Percentiles rank a stretch among this genome's conserved stretches.
Conservation (phyloP, 2,113 vertebrate species). For the Actenoides lindsayi region DNA sequence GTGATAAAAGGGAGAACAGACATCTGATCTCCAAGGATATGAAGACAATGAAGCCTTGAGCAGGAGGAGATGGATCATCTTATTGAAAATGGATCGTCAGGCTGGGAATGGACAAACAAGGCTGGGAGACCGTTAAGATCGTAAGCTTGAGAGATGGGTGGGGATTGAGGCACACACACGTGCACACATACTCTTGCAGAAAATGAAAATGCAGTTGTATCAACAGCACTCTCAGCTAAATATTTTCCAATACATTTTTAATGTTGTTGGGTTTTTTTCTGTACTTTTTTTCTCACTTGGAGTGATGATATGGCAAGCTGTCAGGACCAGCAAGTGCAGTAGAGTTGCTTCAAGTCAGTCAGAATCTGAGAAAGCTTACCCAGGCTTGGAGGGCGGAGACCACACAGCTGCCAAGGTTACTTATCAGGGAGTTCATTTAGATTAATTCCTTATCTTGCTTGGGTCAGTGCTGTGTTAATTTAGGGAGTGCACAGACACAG, state of each 20-base stretch:
- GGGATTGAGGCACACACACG: not conserved
- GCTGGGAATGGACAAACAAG: constrained; percentile 62
- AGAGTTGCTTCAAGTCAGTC: constrained; percentile 26
- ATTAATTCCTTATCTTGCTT: not conserved
- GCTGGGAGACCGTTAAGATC: constrained; percentile 33
- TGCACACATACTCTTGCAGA: not conserved
- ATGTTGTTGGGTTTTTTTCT: not conserved
- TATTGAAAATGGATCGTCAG: constrained; percentile 68
- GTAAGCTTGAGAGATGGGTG: constrained; percentile 47
- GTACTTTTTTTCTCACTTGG: not conserved
- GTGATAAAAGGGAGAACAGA: constrained; percentile 71
- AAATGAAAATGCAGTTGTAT: constrained; percentile 39
- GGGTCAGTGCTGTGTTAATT: constrained; percentile 1
- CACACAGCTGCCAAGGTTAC: not conserved
- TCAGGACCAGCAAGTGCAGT: constrained; percentile 7
- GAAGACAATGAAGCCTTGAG: constrained; percentile 70
- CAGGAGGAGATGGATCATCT: constrained; percentile 61
- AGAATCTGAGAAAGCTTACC: constrained; percentile 16
- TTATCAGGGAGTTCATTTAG: not conserved
- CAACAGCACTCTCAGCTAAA: constrained; percentile 51
- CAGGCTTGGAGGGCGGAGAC: not conserved
- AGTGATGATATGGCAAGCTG: constrained; percentile 43
- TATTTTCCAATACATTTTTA: constrained; percentile 59
- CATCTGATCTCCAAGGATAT: constrained; percentile 71
- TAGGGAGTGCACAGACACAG: not conserved